Evolutionary conservation across 2,888 invertebrate species (phyloP).

Genomic region (Chrysomela aeneicollis): DNA sequence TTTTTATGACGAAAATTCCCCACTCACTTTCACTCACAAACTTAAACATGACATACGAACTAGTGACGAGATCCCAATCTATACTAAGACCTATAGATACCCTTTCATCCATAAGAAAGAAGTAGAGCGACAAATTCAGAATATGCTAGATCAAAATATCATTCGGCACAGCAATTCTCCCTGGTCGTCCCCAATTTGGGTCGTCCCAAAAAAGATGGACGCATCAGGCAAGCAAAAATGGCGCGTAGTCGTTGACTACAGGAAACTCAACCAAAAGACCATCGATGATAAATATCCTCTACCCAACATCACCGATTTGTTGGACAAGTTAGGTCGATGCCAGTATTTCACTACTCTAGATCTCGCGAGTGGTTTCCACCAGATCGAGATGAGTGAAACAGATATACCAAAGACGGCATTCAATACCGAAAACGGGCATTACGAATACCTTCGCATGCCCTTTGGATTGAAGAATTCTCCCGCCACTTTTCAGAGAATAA

Average conservation of each 20-base stretch:
- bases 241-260: slow-evolving; percentile 18
- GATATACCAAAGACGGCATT: slow-evolving; percentile 31
- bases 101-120: slow-evolving; percentile 45
- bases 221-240: slow-evolving; percentile 29
- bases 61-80: too few relatives aligned
- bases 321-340: slow-evolving; percentile 22
- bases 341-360: slow-evolving; percentile 23
- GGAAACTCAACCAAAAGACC: slow-evolving; percentile 23
- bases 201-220: slow-evolving; percentile 32
- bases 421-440: slow-evolving; percentile 25
- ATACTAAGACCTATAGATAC: too few relatives aligned
- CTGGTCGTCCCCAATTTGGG: slow-evolving; percentile 26
- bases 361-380: slow-evolving; percentile 35
- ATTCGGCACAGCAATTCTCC: slow-evolving; percentile 24
- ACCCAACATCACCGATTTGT: slow-evolving; percentile 18
- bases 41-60: too few relatives aligned
- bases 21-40: too few relatives aligned
- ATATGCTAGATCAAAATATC: slow-evolving; percentile 27
- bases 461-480: slow-evolving; percentile 34
- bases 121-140: slow-evolving; percentile 36
- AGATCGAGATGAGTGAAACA: slow-evolving; percentile 30
- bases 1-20: too few relatives aligned
- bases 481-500: slow-evolving; percentile 30
- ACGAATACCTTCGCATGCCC: slow-evolving; percentile 20
- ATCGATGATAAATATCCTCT: slow-evolving; percentile 22